Base-by-base conservation (phyloP, 2,113 vertebrate genomes). In the Laticauda colubrina region DNA sequence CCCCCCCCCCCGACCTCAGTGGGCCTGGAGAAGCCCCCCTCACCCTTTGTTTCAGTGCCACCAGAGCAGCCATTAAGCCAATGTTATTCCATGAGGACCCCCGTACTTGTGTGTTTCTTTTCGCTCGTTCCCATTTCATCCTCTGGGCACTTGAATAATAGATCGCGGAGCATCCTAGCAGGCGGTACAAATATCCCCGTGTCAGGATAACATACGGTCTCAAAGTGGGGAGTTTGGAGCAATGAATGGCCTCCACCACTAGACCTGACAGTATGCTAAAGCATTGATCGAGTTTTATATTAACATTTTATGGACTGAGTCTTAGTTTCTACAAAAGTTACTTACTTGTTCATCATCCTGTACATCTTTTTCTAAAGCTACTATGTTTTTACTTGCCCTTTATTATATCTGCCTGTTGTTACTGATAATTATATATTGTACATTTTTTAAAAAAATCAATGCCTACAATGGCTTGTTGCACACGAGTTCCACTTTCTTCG, bases 101-200 rank as follows among this genome's bases (percentile, higher is more conserved):
- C 69, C 0, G 6, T 75, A 2, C 6, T n/a, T 7, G 5, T 1
- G n/a, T 34, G 4, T 39, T 81, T 81, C 69, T 81, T 81, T 21
- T 20, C 34, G 0, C 69, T 39, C 21, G 1, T 39, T 21, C 34
- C 2, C 69, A 75, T 34, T 75, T 34, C 20, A 18, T 39, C n/a
- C n/a, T 75, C 69, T 9, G 20, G 26, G 64, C 29, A 0, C 69
- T 3, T 39, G 6, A 34, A 39, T 39, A 21, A 81, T 21, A 21
- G 14, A 81, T 39, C 1, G 2, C 3, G 6, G 39, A 39, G n/a
- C 34, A 8, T 0, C 9, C 5, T 39, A 39, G 34, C 69, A 39
- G 0, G 18, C 7, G 6, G 34, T 20, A 21, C 18, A 39, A 81
- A 20, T 81, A 21, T 39, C 34, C 0, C 2, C 0, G 1, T 8